Evolutionary conservation across 1,140 invertebrate species (phyloP).

Genomic region (Dryas iulia): DNA sequence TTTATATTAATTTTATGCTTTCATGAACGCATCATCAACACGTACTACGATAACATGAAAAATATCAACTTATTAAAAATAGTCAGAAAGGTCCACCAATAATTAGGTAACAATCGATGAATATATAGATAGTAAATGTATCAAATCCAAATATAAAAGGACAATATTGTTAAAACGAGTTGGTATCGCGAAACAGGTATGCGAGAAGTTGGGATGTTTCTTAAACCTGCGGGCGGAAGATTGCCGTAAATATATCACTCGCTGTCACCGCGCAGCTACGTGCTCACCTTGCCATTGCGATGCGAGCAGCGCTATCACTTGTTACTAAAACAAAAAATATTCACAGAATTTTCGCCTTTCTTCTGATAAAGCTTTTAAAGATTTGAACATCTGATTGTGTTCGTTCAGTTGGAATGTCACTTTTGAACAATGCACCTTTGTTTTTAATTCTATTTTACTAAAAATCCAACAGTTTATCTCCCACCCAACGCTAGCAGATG

Average conservation of each 20-base stretch:
- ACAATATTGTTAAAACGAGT: slow-evolving; percentile 28
- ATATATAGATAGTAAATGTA: not conserved
- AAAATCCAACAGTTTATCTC: not conserved
- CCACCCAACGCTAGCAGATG: not conserved
- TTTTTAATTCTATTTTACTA: not conserved
- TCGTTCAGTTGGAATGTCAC: not conserved
- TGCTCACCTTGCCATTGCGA: slow-evolving; percentile 41
- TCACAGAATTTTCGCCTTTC: slow-evolving; percentile 61
- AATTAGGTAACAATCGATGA: slow-evolving; percentile 16
- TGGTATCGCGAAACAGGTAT: slow-evolving; percentile 44
- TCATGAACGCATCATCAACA: not conserved
- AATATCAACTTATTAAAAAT: too few species aligned
- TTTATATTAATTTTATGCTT: too few species aligned
- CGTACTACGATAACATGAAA: too few species aligned
- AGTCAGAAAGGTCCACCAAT: slow-evolving; percentile 19
- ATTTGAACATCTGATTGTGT: not conserved
- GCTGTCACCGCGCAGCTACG: slow-evolving; percentile 52
- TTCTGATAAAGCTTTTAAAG: slow-evolving; percentile 8
- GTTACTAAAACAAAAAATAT: slow-evolving; percentile 20
- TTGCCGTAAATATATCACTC: slow-evolving; percentile 64
- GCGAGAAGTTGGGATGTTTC: slow-evolving; percentile 48
- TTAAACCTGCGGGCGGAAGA: slow-evolving; percentile 52
- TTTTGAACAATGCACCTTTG: slow-evolving; percentile 22
- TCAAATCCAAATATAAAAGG: not conserved
- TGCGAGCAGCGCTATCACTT: slow-evolving; percentile 18